Conservation (phyloP, 2,113 vertebrate species). For the Emydura subglobosa region DNA sequence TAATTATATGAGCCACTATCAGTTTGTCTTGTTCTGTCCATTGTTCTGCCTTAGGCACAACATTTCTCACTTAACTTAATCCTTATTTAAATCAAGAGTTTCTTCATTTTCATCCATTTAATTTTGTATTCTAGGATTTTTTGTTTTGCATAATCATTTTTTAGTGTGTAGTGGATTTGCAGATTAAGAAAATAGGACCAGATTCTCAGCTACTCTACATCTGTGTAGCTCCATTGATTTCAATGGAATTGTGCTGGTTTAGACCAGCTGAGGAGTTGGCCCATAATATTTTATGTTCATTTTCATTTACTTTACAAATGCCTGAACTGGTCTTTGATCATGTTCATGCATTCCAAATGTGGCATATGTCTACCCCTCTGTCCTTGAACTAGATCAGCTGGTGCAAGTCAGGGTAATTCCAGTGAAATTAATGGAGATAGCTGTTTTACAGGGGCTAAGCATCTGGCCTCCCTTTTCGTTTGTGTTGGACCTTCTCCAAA, state of each 20-base stretch:
- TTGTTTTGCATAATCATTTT: not conserved
- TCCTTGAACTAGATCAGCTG: not conserved
- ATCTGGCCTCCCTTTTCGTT: not conserved
- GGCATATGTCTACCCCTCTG: not conserved
- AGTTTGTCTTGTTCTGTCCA: not conserved
- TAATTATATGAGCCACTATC: not conserved
- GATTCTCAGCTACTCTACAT: not conserved
- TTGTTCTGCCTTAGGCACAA: not conserved
- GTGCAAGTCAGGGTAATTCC: not conserved
- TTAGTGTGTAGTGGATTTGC: not conserved
- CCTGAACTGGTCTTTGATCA: not conserved
- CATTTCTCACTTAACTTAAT: not conserved
- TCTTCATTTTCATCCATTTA: not conserved
- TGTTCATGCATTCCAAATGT: not conserved
- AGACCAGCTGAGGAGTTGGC: not conserved
- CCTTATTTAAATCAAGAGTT: not conserved
- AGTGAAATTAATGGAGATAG: not conserved
- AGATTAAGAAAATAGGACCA: not conserved
- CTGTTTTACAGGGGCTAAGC: not conserved
- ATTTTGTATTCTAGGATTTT: slow-evolving; percentile 7
- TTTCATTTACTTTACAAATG: not conserved
- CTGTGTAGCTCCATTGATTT: not conserved
- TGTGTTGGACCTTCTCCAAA: not conserved
- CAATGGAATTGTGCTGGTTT: not conserved
- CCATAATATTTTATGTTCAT: not conserved